Base-by-base conservation (phyloP, 2,797 vertebrate species). In the Yasuhikotakia modesta region DNA sequence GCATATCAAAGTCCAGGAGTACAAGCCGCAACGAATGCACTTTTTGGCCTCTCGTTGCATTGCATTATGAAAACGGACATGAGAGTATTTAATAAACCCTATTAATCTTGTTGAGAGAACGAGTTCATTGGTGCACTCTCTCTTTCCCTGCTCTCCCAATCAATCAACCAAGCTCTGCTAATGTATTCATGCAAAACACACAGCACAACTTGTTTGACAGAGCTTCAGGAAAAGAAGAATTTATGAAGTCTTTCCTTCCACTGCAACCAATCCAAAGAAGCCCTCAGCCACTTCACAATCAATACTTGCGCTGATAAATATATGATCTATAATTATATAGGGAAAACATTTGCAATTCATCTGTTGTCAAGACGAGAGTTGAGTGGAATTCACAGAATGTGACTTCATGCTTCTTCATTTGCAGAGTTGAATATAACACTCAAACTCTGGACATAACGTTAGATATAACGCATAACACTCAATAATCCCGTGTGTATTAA, bases 31-130 rank as follows among this genome's bases (percentile, higher is more conserved):
- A 88, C 87, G 85, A 85, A 90, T 89, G 85, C 86, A 89, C 86
- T 90, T 88, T 87, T 89, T 85, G 76, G 77, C 83, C 88, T 87
- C 85, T 85, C 86, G 91, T 92, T 90, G 92, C 92, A 91, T 92
- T 90, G 90, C 90, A 91, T 92, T 92, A 92, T 92, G 91, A 91
- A 93, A 92, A 92, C 88, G 86, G 88, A 93, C 87, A 91, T 86
- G 87, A 91, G 88, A 93, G 90, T 90, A 83, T 93, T 85, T 93
- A 93, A 94, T 94, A 94, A 94, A 94, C 91, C 93, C 92, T 92
- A 93, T 94, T 94, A 93, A 93, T 94, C 92, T 93, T 91, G 85
- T 89, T 79, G 57, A 88, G 89, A 89, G 89, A 91, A 89, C 88
- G 83, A 87, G 90, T 91, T 91, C 91, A 91, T 88, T 82, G 87